Evolutionary conservation across 2,797 vertebrate genomes (phyloP).

Genomic region (Sarcophilus harrisii): DNA sequence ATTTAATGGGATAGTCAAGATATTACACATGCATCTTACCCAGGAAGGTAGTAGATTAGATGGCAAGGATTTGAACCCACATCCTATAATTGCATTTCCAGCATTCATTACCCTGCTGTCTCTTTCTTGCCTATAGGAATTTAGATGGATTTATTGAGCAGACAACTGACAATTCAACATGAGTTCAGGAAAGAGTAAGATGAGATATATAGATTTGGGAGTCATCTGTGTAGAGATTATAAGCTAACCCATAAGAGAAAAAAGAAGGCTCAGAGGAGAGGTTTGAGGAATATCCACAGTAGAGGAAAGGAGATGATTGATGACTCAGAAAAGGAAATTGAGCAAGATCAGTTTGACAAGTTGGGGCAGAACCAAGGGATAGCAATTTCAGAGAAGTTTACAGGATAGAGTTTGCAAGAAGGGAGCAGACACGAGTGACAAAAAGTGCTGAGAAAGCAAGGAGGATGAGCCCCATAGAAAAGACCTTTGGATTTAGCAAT

Average conservation of each 20-base stretch:
- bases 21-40: background rate
- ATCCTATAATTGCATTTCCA: background rate
- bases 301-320: background rate
- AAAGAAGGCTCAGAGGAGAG: background rate
- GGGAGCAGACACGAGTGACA: background rate
- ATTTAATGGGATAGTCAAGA: background rate
- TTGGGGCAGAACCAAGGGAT: background rate
- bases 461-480: background rate
- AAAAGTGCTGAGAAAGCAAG: background rate
- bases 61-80: background rate
- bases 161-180: background rate
- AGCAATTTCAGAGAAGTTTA: background rate
- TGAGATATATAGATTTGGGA: background rate
- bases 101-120: background rate
- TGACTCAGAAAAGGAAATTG: background rate
- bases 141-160: background rate
- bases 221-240: background rate
- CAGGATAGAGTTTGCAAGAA: background rate
- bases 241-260: background rate
- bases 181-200: background rate
- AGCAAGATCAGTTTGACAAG: background rate
- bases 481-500: background rate
- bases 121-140: background rate
- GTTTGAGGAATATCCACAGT: background rate
- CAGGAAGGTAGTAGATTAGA: background rate